Evolutionary conservation across 2,888 invertebrate species (phyloP), one percentile per base, ranked within the genome.

Genomic region (Alloplasta piceator): DNA sequence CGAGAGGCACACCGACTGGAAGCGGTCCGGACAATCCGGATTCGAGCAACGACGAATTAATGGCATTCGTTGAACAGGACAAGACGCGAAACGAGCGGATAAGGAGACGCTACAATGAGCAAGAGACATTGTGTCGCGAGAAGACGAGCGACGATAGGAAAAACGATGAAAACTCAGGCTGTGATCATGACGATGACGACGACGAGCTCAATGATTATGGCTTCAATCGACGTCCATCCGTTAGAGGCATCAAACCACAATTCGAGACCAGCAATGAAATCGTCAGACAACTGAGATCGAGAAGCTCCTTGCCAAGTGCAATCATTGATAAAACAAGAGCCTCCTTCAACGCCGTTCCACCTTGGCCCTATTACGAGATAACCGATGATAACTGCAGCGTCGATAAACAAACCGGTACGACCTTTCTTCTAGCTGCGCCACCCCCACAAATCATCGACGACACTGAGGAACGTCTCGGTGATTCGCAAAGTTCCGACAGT

Each of bases 201-300:
- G 97, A 98, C 88, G 98, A 98, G n/a, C 96, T 98, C 89, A 96
- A 97, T 86, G 97, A 98, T 89, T 97, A 98, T 87, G 98, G 98
- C 0, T 98, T 98, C 91, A 96, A 97, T 88, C 94, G 97, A 48
- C 94, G 98, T n/a, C 98, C 98, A 0, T 97, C 97, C 0, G 98
- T 98, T 1, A 94, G 97, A 0, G 97, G 98, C 0, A 97, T 98
- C 82, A 97, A 97, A 89, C 96, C 97, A n/a, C 95, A 96, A 84
- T 95, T 97, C 83, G 96, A 96, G 9, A 96, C 97, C 0, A 95
- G 95, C 5, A 96, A 95, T 82, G 97, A 97, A 87, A 96, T 97
- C 52, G 93, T 97, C 0, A 95, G 96, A 86, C 97, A 97, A 90
- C 95, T 97, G 93, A 96, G 96, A 89, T 95, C 95, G 74, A 96